A percentile compares a stretch with the other conserved stretches of the same genome.
Evolutionary conservation across 2,888 invertebrate genomes (phyloP).

Genomic region (Acanthopleura granulata): DNA sequence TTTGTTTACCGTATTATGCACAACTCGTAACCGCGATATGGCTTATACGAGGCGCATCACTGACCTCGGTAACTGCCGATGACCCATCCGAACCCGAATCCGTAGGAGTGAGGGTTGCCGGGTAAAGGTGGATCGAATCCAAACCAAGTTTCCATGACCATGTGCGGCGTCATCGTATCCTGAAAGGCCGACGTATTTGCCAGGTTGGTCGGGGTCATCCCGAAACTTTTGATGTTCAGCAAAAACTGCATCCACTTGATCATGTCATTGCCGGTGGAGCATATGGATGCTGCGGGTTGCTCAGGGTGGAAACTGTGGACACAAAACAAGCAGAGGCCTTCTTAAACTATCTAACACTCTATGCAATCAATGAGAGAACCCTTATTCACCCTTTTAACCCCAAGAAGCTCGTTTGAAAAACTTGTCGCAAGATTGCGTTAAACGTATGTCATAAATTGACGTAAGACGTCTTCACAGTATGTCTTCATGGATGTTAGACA

Average conservation of each 20-base stretch:
- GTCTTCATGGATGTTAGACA: too few species aligned
- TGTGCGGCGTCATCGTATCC: neutral
- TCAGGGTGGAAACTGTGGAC: conserved; percentile 2
- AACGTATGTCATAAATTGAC: too few species aligned
- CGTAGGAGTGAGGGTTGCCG: neutral
- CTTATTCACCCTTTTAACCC: too few species aligned
- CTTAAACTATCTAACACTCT: too few species aligned
- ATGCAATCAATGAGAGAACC: too few species aligned
- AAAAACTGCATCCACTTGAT: conserved; percentile 15
- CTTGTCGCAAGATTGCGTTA: too few species aligned
- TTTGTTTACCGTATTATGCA: too few species aligned
- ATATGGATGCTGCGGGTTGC: neutral
- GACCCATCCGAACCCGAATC: conserved; percentile 1
- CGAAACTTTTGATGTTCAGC: neutral
- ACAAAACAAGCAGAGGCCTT: too few species aligned
- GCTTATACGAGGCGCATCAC: neutral
- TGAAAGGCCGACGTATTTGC: neutral
- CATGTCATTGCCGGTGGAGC: conserved; percentile 12
- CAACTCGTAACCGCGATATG: too few species aligned
- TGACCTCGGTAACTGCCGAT: neutral
- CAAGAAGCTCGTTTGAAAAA: too few species aligned
- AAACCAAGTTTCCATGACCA: neutral
- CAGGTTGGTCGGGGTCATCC: neutral
- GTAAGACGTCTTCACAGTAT: too few species aligned
- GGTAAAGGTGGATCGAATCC: neutral